Evolutionary conservation across 1,140 invertebrate species (phyloP).

Genomic region (Sinella curviseta): DNA sequence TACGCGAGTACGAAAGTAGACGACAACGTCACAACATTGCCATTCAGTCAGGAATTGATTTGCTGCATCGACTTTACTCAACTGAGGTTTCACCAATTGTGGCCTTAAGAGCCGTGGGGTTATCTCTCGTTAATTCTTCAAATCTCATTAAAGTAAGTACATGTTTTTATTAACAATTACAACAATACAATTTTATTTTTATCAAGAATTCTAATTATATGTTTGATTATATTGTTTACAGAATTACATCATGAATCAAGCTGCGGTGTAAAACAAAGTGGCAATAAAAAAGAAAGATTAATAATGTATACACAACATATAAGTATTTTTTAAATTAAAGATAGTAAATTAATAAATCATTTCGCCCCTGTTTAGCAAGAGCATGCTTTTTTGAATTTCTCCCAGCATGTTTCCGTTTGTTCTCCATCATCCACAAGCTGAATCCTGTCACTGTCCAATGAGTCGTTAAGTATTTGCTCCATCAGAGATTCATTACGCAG

Average conservation of each 20-base stretch:
- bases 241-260: constrained; percentile 40
- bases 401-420: not conserved
- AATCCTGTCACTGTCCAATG: not conserved
- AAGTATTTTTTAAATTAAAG: not conserved
- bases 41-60: constrained; percentile 83
- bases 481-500: not conserved
- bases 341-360: too few relatives aligned
- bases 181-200: not conserved
- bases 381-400: not conserved
- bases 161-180: not conserved
- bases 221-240: constrained; percentile 32
- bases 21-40: constrained; percentile 85
- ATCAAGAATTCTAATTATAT: not conserved
- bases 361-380: too few relatives aligned
- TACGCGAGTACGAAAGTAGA: constrained; percentile 79
- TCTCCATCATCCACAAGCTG: not conserved
- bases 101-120: constrained; percentile 76
- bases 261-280: constrained; percentile 19
- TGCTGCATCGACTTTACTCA: constrained; percentile 80
- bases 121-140: constrained; percentile 79
- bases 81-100: constrained; percentile 76
- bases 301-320: constrained; percentile 1
- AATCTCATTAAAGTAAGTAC: constrained; percentile 75
- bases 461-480: not conserved
- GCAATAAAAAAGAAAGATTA: constrained; percentile 13